phyloP scores from a whole-genome alignment of 1,140 invertebrate genomes.

The Drosophila bocqueti region DNA sequence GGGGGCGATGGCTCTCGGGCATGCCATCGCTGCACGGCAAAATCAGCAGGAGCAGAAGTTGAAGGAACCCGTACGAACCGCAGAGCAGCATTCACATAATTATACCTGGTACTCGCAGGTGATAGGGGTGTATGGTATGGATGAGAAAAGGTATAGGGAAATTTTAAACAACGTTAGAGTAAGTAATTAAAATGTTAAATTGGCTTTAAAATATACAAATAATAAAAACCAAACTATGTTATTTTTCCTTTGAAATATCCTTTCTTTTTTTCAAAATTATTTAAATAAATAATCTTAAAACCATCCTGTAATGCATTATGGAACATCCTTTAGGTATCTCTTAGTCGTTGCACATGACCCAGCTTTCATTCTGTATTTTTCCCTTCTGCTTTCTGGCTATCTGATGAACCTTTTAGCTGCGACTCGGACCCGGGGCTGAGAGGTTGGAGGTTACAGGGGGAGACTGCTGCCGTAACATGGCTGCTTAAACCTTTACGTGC shows the following conservation, averaged over 20 bases:
- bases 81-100: slow-evolving; percentile 62
- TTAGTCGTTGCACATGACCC: background rate
- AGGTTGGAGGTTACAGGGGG: background rate
- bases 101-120: slow-evolving; percentile 21
- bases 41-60: slow-evolving; percentile 7
- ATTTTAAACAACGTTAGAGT: background rate
- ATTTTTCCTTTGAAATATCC: background rate
- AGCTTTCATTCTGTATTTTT: background rate
- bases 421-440: slow-evolving; percentile 10
- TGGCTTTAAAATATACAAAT: rapidly evolving
- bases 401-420: slow-evolving; percentile 81
- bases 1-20: slow-evolving; percentile 26
- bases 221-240: background rate
- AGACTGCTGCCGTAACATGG: slow-evolving; percentile 46
- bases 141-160: rapidly evolving
- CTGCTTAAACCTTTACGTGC: slow-evolving; percentile 83
- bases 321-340: background rate
- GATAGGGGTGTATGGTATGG: background rate
- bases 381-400: slow-evolving; percentile 41
- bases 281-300: background rate
- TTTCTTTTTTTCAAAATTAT: background rate
- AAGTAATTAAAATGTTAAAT: background rate
- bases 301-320: background rate
- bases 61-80: slow-evolving; percentile 1
- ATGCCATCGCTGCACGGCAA: slow-evolving; percentile 31